These are phyloP conservation scores for Teleogryllus occipitalis DNA, from an alignment of 1,140 invertebrate species.

Conservation along the genomic window DNA sequence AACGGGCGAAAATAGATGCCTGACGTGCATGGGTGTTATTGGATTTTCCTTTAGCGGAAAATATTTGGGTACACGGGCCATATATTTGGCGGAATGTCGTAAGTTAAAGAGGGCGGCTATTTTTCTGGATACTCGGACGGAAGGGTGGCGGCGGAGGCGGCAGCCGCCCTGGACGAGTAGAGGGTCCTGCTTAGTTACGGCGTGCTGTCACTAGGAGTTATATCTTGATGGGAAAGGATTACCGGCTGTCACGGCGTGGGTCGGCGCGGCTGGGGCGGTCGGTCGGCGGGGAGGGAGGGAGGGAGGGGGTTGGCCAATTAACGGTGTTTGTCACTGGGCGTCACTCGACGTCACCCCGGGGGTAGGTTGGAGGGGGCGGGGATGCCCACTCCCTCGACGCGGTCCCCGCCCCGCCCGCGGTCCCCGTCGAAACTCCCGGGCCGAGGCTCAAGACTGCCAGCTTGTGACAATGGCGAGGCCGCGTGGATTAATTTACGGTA, in stretches of 20 bases:
- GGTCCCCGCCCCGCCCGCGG: too few relatives aligned
- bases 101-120: neutral
- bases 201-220: neutral
- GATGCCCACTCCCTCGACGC: neutral
- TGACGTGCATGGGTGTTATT: neutral
- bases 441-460: neutral
- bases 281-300: too few relatives aligned
- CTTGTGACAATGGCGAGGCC: neutral
- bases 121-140: neutral
- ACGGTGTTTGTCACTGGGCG: neutral
- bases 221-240: conserved; percentile 3
- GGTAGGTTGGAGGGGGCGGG: too few relatives aligned
- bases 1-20: neutral
- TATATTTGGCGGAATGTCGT: neutral
- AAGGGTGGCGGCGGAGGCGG: neutral
- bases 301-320: neutral
- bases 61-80: conserved; percentile 2
- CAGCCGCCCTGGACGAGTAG: too few relatives aligned
- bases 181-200: neutral
- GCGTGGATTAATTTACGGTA: neutral
- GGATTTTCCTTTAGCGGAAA: neutral
- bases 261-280: too few relatives aligned
- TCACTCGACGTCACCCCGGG: neutral
- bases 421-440: neutral
- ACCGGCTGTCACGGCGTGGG: neutral